These are phyloP conservation scores for Phainopepla nitens DNA, from an alignment of 2,113 vertebrate species.

Conservation along the genomic window DNA sequence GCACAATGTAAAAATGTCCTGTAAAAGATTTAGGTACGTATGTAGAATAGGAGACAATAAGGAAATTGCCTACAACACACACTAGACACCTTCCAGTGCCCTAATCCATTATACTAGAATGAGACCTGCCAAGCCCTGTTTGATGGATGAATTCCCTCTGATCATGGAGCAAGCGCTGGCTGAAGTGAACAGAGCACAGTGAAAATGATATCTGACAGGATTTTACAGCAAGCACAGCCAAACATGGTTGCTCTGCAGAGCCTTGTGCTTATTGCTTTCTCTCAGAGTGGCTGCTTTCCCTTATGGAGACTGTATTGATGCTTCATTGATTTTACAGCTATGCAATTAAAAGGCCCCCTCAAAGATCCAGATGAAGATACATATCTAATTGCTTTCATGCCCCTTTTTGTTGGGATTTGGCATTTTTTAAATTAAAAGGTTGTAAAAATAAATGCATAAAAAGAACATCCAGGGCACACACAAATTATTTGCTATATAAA, in stretches of 20 bases:
- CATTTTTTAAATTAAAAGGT: not conserved
- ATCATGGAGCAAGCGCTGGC: fast-evolving
- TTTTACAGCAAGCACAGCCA: not conserved
- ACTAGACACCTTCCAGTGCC: not conserved
- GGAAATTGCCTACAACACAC: not conserved
- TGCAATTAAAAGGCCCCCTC: not conserved
- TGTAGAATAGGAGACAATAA: not conserved
- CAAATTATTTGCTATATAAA: not conserved
- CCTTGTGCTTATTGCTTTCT: not conserved
- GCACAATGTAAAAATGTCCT: not conserved
- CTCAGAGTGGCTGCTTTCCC: not conserved
- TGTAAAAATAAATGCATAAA: not conserved
- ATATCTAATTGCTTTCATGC: not conserved
- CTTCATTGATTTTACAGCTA: not conserved
- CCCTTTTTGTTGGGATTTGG: not conserved
- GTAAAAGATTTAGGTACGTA: not conserved
- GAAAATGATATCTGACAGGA: not conserved
- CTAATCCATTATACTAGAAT: not conserved
- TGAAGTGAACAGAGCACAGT: not conserved
- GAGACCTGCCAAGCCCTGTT: not conserved
- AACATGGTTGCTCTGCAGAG: not conserved
- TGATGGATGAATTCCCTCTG: not conserved
- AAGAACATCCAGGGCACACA: not conserved
- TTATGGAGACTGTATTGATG: not conserved
- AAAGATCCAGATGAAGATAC: not conserved